phyloP scores from a whole-genome alignment of 2,797 vertebrate species.

The Nyctalus aviator region DNA sequence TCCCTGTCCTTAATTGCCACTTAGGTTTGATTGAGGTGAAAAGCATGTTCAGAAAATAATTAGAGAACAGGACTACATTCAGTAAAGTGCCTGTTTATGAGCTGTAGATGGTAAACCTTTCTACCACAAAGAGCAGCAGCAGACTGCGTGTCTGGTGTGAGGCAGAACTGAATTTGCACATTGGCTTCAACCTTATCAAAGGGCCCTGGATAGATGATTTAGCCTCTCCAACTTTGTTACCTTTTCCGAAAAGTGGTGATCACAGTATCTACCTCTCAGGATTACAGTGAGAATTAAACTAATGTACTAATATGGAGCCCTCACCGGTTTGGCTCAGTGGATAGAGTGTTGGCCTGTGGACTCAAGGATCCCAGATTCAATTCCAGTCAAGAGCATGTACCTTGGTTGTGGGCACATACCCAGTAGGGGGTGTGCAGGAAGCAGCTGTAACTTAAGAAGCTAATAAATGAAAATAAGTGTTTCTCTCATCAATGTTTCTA shows the following conservation, averaged over 20 bases:
- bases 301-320: background rate
- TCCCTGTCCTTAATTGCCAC: background rate
- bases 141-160: background rate
- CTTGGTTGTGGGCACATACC: no score
- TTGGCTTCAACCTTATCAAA: slow-evolving; percentile 1
- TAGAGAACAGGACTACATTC: background rate
- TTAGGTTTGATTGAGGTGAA: slow-evolving; percentile 13
- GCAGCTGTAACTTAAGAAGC: no score
- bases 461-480: no score
- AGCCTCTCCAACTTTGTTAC: background rate
- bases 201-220: background rate
- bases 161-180: background rate
- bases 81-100: background rate
- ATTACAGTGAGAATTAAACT: background rate
- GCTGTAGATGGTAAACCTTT: background rate
- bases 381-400: no score
- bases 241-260: background rate
- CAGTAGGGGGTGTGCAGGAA: no score
- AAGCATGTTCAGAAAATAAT: background rate
- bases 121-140: background rate
- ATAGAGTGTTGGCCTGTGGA: no score
- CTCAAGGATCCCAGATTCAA: no score
- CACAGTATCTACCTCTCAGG: background rate
- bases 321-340: no score
- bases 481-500: no score